A percentile compares a stretch with the other conserved stretches of the same genome.
These are phyloP conservation scores for Catajapyx aquilonaris DNA, from an alignment of 1,140 invertebrate genomes.

Conservation along the genomic window DNA sequence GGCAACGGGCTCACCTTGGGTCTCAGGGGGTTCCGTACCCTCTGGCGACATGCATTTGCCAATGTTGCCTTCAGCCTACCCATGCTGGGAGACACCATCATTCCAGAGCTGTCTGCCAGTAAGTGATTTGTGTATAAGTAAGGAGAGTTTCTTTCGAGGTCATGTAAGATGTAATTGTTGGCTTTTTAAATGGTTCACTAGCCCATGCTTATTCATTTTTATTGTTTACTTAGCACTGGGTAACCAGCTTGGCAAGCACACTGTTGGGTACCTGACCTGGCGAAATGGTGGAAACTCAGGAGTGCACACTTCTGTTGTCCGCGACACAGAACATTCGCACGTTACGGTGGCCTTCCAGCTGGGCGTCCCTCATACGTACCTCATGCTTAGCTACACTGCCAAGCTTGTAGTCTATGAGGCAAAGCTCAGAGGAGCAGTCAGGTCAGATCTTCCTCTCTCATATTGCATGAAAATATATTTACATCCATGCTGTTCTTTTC, in stretches of 20 bases:
- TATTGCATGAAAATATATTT: too few relatives aligned
- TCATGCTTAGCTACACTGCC: slow-evolving; percentile 47
- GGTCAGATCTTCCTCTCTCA: too few relatives aligned
- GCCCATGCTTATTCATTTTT: too few relatives aligned
- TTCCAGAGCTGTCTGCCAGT: too few relatives aligned
- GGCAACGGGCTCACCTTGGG: slow-evolving; percentile 53
- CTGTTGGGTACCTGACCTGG: slow-evolving; percentile 68
- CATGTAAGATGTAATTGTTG: too few relatives aligned
- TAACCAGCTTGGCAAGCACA: slow-evolving; percentile 61
- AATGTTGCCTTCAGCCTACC: slow-evolving; percentile 43
- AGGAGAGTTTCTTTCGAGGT: too few relatives aligned
- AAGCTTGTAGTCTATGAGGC: slow-evolving; percentile 56
- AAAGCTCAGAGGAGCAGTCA: slow-evolving; percentile 48
- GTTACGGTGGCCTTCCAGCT: slow-evolving; percentile 47
- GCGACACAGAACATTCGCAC: slow-evolving; percentile 42
- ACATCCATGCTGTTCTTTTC: too few relatives aligned
- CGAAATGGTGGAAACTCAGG: slow-evolving; percentile 41
- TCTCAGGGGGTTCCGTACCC: slow-evolving; percentile 46
- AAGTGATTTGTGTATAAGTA: too few relatives aligned
- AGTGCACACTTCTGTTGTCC: slow-evolving; percentile 54
- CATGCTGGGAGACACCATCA: too few relatives aligned
- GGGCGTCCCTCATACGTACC: slow-evolving; percentile 56
- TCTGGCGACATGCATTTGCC: slow-evolving; percentile 44
- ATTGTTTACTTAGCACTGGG: slow-evolving; percentile 39
- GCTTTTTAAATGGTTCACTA: too few relatives aligned